Evolutionary conservation across 2,888 invertebrate species (phyloP), one percentile per base, ranked within the genome.

Genomic region (Patella ulyssiponensis): DNA sequence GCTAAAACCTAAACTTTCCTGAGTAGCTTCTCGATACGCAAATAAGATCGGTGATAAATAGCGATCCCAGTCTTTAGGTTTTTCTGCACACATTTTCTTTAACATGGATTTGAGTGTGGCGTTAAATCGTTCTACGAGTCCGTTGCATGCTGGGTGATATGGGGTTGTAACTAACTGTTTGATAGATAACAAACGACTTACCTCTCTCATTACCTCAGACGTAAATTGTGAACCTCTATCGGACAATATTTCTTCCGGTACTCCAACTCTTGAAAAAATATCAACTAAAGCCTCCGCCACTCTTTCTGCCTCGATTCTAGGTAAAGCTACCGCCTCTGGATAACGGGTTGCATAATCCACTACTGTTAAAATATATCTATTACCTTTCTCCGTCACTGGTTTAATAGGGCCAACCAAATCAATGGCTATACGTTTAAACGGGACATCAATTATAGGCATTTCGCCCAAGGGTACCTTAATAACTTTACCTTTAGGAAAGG

Each of bases 151-250:
- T n/a, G 79, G 79, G 77, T 81, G 77, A 33, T 77, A 76, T 2
- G 76, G 71, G 9, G 58, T 58, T 20, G 82, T 81, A 1, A 76
- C 76, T 9, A 83, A 27, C 53, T 83, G 81, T 75, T 64, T 64
- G 23, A 64, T 64, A 20, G 64, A 20, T 17, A 58, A 17, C 58
- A 58, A 15, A 20, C 58, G 17, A 58, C 58, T 58, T 12, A 86
- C 76, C 69, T 82, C 81, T 69, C 20, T 44, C 82, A 82, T 84
- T 11, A 81, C 56, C 4, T 78, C 77, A 14, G 82, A 81, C 2
- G 79, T 81, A 71, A 84, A 85, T 72, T 84, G 85, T 7, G 81
- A 77, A 7, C 84, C 85, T 51, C 76, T 72, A 71, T 86, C 85
- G 9, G 77, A 81, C 7, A 86, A 72, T 4, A 86, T 77, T 64